A percentile compares a stretch with the other conserved stretches of the same genome.
Evolutionary conservation across 2,888 invertebrate genomes (phyloP).

Genomic region (Operophtera brumata): DNA sequence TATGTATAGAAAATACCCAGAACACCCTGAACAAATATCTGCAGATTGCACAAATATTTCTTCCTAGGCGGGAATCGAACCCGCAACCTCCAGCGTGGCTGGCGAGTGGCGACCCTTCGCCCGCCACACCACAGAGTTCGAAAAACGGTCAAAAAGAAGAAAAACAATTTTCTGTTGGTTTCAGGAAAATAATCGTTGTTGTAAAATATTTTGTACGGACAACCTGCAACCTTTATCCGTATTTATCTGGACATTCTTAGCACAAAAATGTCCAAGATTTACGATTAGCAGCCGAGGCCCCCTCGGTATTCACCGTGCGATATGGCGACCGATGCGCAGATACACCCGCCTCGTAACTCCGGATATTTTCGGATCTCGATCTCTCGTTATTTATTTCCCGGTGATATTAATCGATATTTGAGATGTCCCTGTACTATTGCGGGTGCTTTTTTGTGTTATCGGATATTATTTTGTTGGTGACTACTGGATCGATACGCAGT

Average conservation of each 20-base stretch:
- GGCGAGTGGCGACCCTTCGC: too few species aligned
- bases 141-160: too few species aligned
- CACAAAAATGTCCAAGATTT: constrained; percentile 61
- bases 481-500: constrained; percentile 19
- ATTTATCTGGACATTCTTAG: constrained; percentile 29
- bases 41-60: too few species aligned
- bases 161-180: too few species aligned
- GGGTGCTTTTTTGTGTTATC: constrained; percentile 32
- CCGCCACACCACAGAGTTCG: too few species aligned
- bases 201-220: constrained; percentile 6
- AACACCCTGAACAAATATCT: too few species aligned
- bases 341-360: constrained; percentile 48
- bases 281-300: constrained; percentile 47
- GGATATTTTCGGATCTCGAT: constrained; percentile 58
- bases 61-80: too few species aligned
- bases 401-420: constrained; percentile 62
- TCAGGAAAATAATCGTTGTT: too few species aligned
- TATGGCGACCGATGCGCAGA: constrained; percentile 41
- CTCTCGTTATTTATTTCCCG: constrained; percentile 58
- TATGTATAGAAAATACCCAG: too few species aligned
- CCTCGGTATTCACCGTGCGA: constrained; percentile 39
- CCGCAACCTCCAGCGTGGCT: too few species aligned
- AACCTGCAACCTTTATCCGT: not conserved
- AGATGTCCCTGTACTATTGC: constrained; percentile 47
- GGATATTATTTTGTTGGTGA: constrained; percentile 22